Evolutionary conservation across 2,113 vertebrate genomes (phyloP), one percentile per base, ranked within the genome.

Genomic region (Rattus rattus): DNA sequence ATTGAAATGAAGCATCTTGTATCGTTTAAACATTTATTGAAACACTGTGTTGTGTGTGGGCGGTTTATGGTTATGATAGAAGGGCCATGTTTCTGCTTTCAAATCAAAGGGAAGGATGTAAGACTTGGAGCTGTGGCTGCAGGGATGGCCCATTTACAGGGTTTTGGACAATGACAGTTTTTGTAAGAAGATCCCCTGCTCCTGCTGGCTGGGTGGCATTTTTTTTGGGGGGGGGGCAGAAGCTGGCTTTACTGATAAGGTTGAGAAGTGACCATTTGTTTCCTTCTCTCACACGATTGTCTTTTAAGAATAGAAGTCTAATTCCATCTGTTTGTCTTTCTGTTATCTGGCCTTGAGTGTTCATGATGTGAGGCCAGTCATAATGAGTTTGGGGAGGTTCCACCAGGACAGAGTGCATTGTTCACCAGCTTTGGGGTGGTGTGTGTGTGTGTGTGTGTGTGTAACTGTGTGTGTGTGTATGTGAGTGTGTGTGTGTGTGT

Each of bases 11-110:
- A 97, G 96, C 98, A 98, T 97, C 98, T 97, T 98, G 98, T 96
- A 98, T 98, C 97, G 97, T 97, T 98, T 98, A 98, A 98, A 98
- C 0, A 73, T 97, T 98, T 97, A 98, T 98, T 98, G 98, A 98
- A 98, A 98, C 95, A 97, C 98, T 97, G 85, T 0, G 52, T 96
- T 97, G 97, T 97, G 96, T 98, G 97, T 98, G 98, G 96, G 97
- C 83, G 91, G 97, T 96, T 98, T 98, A 98, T 97, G 97, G 97
- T 97, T 98, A 97, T 39, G 80, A 97, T 84, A 94, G 94, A 97
- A 97, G 98, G 98, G 75, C 92, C 96, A 96, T 96, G 96, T 97
- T 98, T 97, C 98, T 98, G 96, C 96, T 96, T 97, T 97, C 96
- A 92, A 98, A 98, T 98, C 96, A 97, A 96, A 98, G 98, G 94